Base-by-base conservation (phyloP, 2,888 invertebrate genomes). In the Endotricha flammealis region DNA sequence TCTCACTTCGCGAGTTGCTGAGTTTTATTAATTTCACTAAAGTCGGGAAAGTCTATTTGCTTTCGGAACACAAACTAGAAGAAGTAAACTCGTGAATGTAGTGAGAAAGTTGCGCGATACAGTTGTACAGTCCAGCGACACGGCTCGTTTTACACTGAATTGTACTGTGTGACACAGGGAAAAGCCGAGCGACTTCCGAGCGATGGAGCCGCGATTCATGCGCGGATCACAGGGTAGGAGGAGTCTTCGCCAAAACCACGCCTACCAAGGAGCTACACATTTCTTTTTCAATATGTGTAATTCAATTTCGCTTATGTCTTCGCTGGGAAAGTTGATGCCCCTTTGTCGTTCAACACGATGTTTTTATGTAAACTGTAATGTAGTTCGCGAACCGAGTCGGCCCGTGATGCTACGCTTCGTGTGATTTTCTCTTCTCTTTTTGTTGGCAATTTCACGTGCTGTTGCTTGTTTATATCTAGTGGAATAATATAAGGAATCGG, bases 251-350 rank as follows among this genome's bases (percentile, higher is more conserved):
- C 59, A 54, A 75, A 80, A 77, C 83, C 85, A 82, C 85, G 85
- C 85, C 86, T 80, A 82, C 85, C 71, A 81, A 86, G 86, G 65
- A 81, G 82, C 83, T 83, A 77, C 85, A 86, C 85, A 83, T 85
- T 86, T 85, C 85, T 85, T 85, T 86, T 86, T 86, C 86, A 85
- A 86, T 86, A 86, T 83, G 83, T 86, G 86, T 86, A 85, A 85
- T 86, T 86, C 86, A 85, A 85, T 86, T 86, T 85, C 82, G 83
- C 83, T 85, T 86, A 85, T 85, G 86, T 85, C 86, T 86, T 86
- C 81, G 85, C 85, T 81, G 82, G 83, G 82, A 81, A 85, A 86
- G 81, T 85, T 85, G 85, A 85, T 83, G 83, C 81, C 77, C 79
- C 78, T 83, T 82, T 86, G 86, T 83, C 85, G 82, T 85, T 83